phyloP scores from a whole-genome alignment of 2,888 invertebrate genomes.

The Ellobium chinense region DNA sequence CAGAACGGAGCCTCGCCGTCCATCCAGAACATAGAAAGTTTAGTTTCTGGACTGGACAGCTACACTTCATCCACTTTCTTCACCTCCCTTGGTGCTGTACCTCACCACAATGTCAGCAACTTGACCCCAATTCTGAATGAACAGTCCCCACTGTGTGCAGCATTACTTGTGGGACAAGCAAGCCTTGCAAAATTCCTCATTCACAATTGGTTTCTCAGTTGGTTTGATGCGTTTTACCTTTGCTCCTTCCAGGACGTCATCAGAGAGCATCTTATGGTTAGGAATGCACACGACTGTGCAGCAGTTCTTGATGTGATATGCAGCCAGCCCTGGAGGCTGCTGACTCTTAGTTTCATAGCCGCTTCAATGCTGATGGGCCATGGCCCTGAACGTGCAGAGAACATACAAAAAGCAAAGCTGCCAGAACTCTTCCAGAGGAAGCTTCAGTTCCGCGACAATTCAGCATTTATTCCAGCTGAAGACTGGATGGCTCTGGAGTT shows the following conservation, averaged over 20 bases:
- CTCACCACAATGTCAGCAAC: neutral
- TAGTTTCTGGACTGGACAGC: neutral
- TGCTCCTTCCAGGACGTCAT: neutral
- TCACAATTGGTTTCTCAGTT: conserved; percentile 10
- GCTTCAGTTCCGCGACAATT: conserved; percentile 19
- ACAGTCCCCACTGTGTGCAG: conserved; percentile 14
- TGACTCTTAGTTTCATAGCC: conserved; percentile 13
- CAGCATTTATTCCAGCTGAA: neutral
- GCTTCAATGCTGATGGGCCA: neutral
- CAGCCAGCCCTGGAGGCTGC: conserved; percentile 29
- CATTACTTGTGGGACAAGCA: neutral
- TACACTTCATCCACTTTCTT: neutral
- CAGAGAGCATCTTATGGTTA: neutral
- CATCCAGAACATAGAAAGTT: conserved; percentile 1
- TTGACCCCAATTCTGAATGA: neutral
- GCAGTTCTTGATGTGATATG: conserved; percentile 12
- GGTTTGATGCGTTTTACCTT: conserved; percentile 9
- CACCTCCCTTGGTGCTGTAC: neutral
- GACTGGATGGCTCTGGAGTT: too few species aligned
- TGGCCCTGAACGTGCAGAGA: conserved; percentile 7
- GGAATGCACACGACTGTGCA: neutral
- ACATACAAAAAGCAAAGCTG: conserved; percentile 13
- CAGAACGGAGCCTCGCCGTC: conserved; percentile 28
- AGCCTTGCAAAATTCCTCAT: conserved; percentile 19
- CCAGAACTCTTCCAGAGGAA: conserved; percentile 25